These are phyloP conservation scores for Myrmecophaga tridactyla DNA, from an alignment of 2,113 vertebrate species.

Conservation along the genomic window DNA sequence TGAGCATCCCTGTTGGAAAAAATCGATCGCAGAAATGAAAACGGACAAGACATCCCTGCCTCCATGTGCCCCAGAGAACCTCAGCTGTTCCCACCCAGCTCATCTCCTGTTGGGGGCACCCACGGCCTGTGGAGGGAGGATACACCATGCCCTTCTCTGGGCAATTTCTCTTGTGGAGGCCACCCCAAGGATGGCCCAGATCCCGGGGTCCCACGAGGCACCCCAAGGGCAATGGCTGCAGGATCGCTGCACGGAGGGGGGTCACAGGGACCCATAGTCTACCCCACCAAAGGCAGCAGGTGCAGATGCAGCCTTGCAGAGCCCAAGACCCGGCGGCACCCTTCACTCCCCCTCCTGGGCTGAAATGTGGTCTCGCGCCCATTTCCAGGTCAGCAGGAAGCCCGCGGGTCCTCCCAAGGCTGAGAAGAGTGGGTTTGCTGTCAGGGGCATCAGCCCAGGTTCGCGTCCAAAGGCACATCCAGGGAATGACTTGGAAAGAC, in stretches of 20 bases:
- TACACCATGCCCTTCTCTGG: rapidly evolving
- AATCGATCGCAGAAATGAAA: neutral
- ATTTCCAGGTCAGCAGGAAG: neutral
- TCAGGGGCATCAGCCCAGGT: no score
- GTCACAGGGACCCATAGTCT: no score
- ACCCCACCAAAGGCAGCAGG: rapidly evolving
- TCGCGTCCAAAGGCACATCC: rapidly evolving
- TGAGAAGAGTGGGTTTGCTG: neutral
- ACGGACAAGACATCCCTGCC: no score
- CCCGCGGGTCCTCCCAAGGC: rapidly evolving
- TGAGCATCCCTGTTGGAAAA: neutral
- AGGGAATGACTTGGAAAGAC: neutral
- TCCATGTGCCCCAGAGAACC: neutral
- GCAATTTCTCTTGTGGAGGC: neutral
- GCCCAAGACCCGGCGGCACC: neutral
- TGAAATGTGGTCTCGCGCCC: neutral
- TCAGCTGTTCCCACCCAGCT: rapidly evolving
- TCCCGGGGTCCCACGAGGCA: rapidly evolving
- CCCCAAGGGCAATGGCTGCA: no score
- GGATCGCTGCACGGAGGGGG: no score
- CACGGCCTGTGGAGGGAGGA: no score
- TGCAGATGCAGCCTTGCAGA: neutral
- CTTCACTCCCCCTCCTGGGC: neutral
- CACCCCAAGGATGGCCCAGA: rapidly evolving
- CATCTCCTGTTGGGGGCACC: rapidly evolving